Evolutionary conservation across 2,797 vertebrate species (phyloP).

Genomic region (Ispidina picta): DNA sequence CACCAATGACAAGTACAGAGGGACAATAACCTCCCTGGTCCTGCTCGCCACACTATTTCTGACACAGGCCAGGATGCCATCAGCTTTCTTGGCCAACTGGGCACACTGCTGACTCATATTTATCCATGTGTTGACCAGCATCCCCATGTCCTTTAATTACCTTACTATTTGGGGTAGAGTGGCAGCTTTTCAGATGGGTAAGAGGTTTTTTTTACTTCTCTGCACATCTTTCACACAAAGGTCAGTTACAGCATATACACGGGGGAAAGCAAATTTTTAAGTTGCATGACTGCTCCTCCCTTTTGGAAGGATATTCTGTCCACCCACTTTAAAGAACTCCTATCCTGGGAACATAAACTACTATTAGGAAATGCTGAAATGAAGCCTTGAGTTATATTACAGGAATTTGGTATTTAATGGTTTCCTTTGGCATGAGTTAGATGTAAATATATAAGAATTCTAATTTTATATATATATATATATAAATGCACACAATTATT

Average conservation of each 20-base stretch:
- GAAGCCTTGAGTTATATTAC: background rate
- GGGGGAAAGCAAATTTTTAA: background rate
- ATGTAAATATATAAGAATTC: conserved; percentile 2
- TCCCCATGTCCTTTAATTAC: too few species aligned
- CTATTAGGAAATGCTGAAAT: conserved; percentile 13
- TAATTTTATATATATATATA: background rate
- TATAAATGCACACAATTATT: background rate
- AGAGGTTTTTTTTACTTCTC: background rate
- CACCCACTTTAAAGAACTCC: background rate
- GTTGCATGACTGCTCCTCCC: background rate
- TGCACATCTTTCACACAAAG: background rate
- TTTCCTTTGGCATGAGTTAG: conserved; percentile 19
- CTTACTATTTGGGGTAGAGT: too few species aligned
- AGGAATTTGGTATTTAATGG: conserved; percentile 9
- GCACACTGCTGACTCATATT: too few species aligned
- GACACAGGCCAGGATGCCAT: too few species aligned
- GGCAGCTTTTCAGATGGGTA: background rate
- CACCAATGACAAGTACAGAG: too few species aligned
- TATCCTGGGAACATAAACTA: background rate
- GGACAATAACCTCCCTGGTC: too few species aligned
- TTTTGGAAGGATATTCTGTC: background rate
- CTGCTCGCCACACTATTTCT: too few species aligned
- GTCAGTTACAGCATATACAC: background rate
- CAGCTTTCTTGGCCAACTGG: too few species aligned
- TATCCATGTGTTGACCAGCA: too few species aligned